Evolutionary conservation across 2,888 invertebrate genomes (phyloP).

Genomic region (Xylota sylvarum): DNA sequence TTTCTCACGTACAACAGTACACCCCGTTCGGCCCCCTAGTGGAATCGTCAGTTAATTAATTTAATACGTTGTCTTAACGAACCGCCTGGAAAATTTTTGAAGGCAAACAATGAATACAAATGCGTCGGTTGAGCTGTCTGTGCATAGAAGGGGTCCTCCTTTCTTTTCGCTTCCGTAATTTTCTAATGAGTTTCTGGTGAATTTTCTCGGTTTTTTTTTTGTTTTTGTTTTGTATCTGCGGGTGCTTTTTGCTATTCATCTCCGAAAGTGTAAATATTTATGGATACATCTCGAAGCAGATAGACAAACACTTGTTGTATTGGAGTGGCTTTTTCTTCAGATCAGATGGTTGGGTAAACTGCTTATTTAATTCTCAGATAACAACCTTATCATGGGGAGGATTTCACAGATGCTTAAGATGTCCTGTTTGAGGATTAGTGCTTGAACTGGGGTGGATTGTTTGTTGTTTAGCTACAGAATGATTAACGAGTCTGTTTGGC

Average conservation of each 20-base stretch:
- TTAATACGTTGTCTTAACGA: constrained; percentile 41
- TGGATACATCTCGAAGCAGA: constrained; percentile 43
- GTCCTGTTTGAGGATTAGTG: constrained; percentile 47
- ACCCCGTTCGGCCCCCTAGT: neutral
- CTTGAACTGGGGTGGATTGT: constrained; percentile 10
- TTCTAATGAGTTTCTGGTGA: constrained; percentile 46
- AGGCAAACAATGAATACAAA: constrained; percentile 50
- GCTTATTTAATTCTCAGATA: constrained; percentile 61
- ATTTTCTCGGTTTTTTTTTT: constrained; percentile 7
- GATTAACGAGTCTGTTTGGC: neutral
- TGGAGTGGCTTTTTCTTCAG: constrained; percentile 22
- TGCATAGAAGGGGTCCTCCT: neutral
- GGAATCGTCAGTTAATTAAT: constrained; percentile 51
- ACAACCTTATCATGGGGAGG: constrained; percentile 50
- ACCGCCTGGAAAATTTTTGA: constrained; percentile 28
- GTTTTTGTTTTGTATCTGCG: constrained; percentile 2
- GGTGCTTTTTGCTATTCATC: constrained; percentile 11
- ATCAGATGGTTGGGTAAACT: constrained; percentile 44
- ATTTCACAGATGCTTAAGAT: constrained; percentile 54
- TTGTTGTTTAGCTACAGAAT: constrained; percentile 12
- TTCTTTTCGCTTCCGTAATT: constrained; percentile 30
- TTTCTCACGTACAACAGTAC: constrained; percentile 37
- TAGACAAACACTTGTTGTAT: constrained; percentile 58
- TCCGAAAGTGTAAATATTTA: constrained; percentile 45
- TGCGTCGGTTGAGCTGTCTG: neutral